Conservation (phyloP, 2,113 vertebrate species). For the Chrysochloris asiatica region DNA sequence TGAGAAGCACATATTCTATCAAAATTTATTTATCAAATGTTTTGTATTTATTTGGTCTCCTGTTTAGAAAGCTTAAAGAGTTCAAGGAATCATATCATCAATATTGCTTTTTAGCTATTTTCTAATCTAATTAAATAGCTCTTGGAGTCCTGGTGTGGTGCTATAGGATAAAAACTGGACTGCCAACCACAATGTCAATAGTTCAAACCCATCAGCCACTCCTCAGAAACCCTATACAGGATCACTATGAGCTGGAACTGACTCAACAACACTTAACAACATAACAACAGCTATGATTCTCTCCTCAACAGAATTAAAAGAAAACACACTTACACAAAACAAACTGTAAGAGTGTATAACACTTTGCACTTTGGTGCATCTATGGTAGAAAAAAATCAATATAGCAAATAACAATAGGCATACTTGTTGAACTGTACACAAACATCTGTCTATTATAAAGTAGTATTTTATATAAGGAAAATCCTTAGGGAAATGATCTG, state of each 20-base stretch:
- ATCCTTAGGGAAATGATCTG: slow-evolving; percentile 28
- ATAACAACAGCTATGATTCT: neutral
- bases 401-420: slow-evolving; percentile 14
- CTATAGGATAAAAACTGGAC: too few relatives aligned
- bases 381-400: slow-evolving; percentile 36
- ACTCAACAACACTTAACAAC: too few relatives aligned
- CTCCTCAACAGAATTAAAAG: neutral
- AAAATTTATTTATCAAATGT: slow-evolving; percentile 23
- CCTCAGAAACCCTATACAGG: too few relatives aligned
- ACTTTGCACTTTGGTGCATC: slow-evolving; percentile 16
- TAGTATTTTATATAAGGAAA: slow-evolving; percentile 1
- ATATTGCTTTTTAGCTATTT: slow-evolving; percentile 54
- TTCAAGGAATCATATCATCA: slow-evolving; percentile 5
- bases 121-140: slow-evolving; percentile 44
- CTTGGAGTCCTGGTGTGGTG: too few relatives aligned
- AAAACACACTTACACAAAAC: slow-evolving; percentile 17
- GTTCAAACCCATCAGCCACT: too few relatives aligned
- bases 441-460: slow-evolving; percentile 27
- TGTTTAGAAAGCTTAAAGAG: slow-evolving; percentile 19
- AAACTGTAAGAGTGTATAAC: neutral
- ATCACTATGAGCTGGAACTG: too few relatives aligned
- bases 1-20: neutral
- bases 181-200: too few relatives aligned
- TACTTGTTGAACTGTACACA: neutral
- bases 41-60: slow-evolving; percentile 23